Percentiles rank a stretch among this genome's conserved stretches.
Conservation (phyloP, 2,888 invertebrate genomes). For the Sarcophaga variegata region DNA sequence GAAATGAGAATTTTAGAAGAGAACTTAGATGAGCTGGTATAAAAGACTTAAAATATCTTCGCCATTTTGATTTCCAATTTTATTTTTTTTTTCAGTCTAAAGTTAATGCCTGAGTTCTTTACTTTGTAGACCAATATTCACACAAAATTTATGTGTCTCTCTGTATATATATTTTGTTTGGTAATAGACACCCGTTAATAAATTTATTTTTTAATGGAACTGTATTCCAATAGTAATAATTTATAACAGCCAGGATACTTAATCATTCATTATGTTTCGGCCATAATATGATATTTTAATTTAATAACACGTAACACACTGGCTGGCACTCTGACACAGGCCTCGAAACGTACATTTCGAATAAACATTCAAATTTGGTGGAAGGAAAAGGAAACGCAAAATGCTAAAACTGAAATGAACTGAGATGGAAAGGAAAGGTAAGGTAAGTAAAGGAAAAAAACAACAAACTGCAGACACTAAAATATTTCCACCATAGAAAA, state of each 20-base stretch:
- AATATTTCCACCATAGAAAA: constrained; percentile 63
- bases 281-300: constrained; percentile 60
- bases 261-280: constrained; percentile 24
- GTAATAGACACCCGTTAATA: constrained; percentile 47
- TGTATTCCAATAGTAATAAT: constrained; percentile 43
- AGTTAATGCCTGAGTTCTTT: too few species aligned
- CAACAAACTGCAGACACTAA: constrained; percentile 52
- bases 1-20: too few species aligned
- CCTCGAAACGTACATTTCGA: not conserved
- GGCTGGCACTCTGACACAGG: not conserved
- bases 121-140: too few species aligned
- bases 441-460: constrained; percentile 20
- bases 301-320: constrained; percentile 46
- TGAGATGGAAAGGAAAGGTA: too few species aligned
- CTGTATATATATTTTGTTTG: not conserved
- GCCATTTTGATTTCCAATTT: too few species aligned
- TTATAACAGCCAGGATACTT: constrained; percentile 37
- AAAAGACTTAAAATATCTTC: too few species aligned
- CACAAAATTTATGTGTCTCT: not conserved
- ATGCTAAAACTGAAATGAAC: not conserved
- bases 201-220: constrained; percentile 50
- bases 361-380: not conserved
- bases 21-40: too few species aligned
- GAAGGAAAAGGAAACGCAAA: not conserved
- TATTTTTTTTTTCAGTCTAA: too few species aligned